Conservation (phyloP, 1,140 invertebrate genomes). For the Orius laevigatus region DNA sequence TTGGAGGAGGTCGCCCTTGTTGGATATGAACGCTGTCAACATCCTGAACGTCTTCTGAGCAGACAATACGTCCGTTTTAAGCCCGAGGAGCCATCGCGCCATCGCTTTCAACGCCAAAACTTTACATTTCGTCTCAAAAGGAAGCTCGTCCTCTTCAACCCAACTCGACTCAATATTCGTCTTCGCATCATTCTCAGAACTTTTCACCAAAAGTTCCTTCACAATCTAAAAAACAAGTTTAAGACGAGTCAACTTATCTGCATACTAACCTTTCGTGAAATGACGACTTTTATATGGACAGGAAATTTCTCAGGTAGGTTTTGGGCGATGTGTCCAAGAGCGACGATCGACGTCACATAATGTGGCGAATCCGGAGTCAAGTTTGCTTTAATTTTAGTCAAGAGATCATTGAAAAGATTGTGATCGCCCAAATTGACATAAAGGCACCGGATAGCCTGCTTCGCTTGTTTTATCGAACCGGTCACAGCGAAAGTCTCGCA, state of each 20-base stretch:
- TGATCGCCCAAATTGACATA: constrained; percentile 69
- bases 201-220: constrained; percentile 84
- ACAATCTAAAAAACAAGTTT: constrained; percentile 48
- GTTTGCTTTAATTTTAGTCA: constrained; percentile 62
- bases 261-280: constrained; percentile 66
- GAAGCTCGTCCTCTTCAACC: constrained; percentile 74
- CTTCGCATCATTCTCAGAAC: constrained; percentile 33
- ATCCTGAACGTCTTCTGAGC: constrained; percentile 89
- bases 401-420: constrained; percentile 71
- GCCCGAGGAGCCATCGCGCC: constrained; percentile 84
- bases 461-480: constrained; percentile 87
- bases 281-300: constrained; percentile 80
- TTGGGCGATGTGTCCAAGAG: constrained; percentile 83
- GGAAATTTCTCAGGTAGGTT: constrained; percentile 79
- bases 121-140: constrained; percentile 83
- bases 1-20: constrained; percentile 65
- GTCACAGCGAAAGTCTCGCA: constrained; percentile 73
- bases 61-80: constrained; percentile 74
- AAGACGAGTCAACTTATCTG: background rate
- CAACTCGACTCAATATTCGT: constrained; percentile 46
- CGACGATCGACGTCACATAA: constrained; percentile 85
- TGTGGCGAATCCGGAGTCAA: constrained; percentile 62
- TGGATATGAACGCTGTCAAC: constrained; percentile 74
- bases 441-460: constrained; percentile 86
- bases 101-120: constrained; percentile 80